These are phyloP conservation scores for Hemaris fuciformis DNA, from an alignment of 2,888 invertebrate species.

Conservation along the genomic window DNA sequence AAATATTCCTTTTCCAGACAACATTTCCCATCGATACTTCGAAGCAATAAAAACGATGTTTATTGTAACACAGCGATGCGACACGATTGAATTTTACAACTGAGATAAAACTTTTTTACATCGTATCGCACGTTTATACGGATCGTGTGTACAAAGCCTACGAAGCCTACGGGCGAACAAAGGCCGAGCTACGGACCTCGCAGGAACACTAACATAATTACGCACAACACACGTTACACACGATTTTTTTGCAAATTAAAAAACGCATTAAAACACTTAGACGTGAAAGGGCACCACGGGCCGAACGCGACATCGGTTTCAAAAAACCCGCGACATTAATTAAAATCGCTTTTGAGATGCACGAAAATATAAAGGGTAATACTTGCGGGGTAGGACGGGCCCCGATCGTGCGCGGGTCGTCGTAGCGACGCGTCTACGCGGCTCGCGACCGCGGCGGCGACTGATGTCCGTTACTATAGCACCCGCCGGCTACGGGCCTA, in stretches of 20 bases:
- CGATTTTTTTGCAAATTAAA: slow-evolving; percentile 25
- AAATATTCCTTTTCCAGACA: slow-evolving; percentile 4
- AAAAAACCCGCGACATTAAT: slow-evolving; percentile 57
- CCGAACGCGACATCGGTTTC: slow-evolving; percentile 13
- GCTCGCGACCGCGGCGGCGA: slow-evolving; percentile 57
- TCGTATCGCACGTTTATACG: slow-evolving; percentile 18
- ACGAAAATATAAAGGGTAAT: slow-evolving; percentile 7
- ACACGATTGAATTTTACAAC: slow-evolving; percentile 15
- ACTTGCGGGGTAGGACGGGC: slow-evolving; percentile 33
- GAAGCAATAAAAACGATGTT: slow-evolving; percentile 9
- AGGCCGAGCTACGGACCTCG: slow-evolving; percentile 20
- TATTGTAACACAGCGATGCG: neutral
- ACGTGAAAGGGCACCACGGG: slow-evolving; percentile 35
- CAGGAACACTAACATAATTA: slow-evolving; percentile 34
- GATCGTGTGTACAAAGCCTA: slow-evolving; percentile 17
- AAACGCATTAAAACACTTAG: slow-evolving; percentile 32
- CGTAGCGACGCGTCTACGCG: slow-evolving; percentile 68
- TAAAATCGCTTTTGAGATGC: slow-evolving; percentile 48
- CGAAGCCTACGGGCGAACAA: slow-evolving; percentile 14
- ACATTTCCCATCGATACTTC: neutral
- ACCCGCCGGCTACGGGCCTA: slow-evolving; percentile 64
- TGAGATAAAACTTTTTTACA: slow-evolving; percentile 17
- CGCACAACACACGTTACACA: slow-evolving; percentile 29
- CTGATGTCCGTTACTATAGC: slow-evolving; percentile 74
- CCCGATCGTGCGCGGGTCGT: slow-evolving; percentile 19